Base-by-base conservation (phyloP, 2,113 vertebrate species). In the Eublepharis macularius region DNA sequence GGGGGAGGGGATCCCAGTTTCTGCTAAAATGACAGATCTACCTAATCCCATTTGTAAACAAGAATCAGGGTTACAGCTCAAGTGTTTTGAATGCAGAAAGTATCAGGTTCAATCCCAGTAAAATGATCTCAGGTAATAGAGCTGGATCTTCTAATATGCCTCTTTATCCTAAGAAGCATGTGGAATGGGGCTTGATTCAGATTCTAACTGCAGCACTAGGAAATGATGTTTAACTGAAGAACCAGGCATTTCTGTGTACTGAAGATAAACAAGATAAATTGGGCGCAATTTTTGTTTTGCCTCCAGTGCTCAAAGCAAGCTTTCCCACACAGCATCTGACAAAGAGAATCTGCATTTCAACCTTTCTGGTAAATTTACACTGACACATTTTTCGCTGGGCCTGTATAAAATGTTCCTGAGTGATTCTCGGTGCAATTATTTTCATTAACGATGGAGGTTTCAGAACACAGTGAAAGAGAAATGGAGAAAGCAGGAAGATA, bases 281-380 rank as follows among this genome's bases (percentile, higher is more conserved):
- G 87, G 88, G 82, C 81, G 88, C 90, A 90, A 91, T 92, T 93
- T 91, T 78, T 92, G 19, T 45, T 87, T 82, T 91, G 83, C 86
- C 89, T 72, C 80, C 85, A 63, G 70, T 51, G 88, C 82, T 88
- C 77, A 85, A 92, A 86, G 86, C 90, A 92, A 91, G 94, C 90
- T 95, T 95, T 92, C 93, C 91, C 91, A 94, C 91, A 93, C 79
- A 92, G 83, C 32, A 83, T 88, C 90, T 87, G 90, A 93, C 24
- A 47, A 85, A 80, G 63, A 77, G 89, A 91, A 94, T 92, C 91
- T 89, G 79, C 0, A 78, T 91, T 93, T 90, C 77, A 92, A 83
- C 83, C 49, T 19, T 1, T 0, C 77, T 77, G 85, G 89, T 85
- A 85, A 88, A 91, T 93, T 91, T 89, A 81, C 72, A 86, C 76